phyloP scores from a whole-genome alignment of 2,888 invertebrate genomes.

The Boloria selene region DNA sequence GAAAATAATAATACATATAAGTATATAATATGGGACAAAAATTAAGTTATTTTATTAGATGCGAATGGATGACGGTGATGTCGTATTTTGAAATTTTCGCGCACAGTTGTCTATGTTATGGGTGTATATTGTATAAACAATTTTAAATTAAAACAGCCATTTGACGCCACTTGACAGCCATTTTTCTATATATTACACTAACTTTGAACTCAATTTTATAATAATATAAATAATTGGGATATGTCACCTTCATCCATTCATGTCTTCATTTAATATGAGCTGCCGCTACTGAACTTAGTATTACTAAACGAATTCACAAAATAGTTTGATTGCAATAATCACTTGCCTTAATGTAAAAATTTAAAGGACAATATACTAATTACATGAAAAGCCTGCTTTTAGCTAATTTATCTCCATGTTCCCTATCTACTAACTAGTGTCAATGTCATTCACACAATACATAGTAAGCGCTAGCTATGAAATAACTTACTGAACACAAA shows the following conservation, averaged over 20 bases:
- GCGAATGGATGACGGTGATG: no score
- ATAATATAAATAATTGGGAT: no score
- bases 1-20: neutral
- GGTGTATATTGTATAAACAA: no score
- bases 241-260: no score
- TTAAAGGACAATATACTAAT: neutral
- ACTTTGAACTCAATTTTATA: no score
- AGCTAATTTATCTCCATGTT: conserved; percentile 1
- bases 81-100: no score
- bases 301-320: neutral
- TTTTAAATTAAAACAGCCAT: no score
- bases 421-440: neutral
- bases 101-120: no score
- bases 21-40: no score
- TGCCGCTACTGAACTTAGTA: neutral
- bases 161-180: no score
- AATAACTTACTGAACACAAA: conserved; percentile 30
- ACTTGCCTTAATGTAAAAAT: conserved; percentile 13
- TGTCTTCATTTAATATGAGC: neutral
- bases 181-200: no score
- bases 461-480: conserved; percentile 12
- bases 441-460: conserved; percentile 16
- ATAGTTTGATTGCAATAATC: neutral
- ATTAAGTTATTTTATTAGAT: no score
- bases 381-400: conserved; percentile 25